A percentile compares a stretch with the other conserved stretches of the same genome.
Evolutionary conservation across 2,888 invertebrate genomes (phyloP).

Genomic region (Agrochola circellaris): DNA sequence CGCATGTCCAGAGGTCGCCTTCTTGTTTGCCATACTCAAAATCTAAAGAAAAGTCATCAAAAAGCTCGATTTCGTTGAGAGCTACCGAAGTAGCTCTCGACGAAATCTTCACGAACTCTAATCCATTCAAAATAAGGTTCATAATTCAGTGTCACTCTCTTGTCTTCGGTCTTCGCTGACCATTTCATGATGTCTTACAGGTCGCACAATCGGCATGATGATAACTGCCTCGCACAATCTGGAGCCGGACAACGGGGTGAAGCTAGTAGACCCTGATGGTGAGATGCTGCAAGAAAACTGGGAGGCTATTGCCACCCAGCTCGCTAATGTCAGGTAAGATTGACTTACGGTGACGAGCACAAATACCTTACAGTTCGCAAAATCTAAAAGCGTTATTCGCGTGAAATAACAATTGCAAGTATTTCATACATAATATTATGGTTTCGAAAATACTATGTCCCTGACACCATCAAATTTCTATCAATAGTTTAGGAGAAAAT

Average conservation of each 20-base stretch:
- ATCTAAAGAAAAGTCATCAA: neutral
- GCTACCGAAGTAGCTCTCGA: neutral
- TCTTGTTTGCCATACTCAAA: neutral
- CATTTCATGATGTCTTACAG: constrained; percentile 68
- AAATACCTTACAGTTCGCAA: neutral
- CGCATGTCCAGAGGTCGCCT: neutral
- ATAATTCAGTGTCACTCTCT: neutral
- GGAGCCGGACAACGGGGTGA: constrained; percentile 98
- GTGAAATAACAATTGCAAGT: no score
- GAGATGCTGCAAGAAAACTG: constrained; percentile 98
- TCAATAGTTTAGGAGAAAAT: no score
- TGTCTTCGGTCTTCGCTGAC: neutral
- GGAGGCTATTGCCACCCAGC: constrained; percentile 96
- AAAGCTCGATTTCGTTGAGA: no score
- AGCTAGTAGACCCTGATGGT: constrained; percentile 98
- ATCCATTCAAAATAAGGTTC: neutral
- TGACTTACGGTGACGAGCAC: neutral
- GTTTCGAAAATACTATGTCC: no score
- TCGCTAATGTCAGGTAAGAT: constrained; percentile 94
- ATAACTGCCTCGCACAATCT: constrained; percentile 99
- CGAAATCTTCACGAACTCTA: neutral
- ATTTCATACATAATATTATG: no score
- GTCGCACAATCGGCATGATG: constrained; percentile 98
- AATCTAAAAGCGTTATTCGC: no score
- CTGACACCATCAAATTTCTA: no score